Conservation (phyloP, 1,140 invertebrate genomes). For the Lethocerus indicus region DNA sequence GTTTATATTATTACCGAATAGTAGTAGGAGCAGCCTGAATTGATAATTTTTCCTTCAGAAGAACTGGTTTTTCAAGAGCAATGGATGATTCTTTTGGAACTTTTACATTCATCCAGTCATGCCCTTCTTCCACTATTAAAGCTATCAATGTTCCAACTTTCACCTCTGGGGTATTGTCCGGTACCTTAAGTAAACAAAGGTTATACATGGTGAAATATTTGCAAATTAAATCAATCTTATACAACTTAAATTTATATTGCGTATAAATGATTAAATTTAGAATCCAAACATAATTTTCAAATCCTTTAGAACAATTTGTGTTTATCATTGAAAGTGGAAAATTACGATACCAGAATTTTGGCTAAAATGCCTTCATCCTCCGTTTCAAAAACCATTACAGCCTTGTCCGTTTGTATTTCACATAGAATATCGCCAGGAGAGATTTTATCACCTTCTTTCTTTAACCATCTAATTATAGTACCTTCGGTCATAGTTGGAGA, state of each 20-base stretch:
- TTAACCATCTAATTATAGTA: constrained; percentile 81
- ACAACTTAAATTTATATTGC: not conserved
- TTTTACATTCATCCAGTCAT: too few species aligned
- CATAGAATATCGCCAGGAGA: constrained; percentile 80
- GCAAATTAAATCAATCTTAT: constrained; percentile 33
- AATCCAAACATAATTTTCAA: not conserved
- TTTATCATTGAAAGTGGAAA: not conserved
- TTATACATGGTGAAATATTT: too few species aligned
- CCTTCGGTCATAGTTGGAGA: constrained; percentile 10
- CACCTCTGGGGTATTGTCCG: too few species aligned
- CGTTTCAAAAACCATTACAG: constrained; percentile 99
- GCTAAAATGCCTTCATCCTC: constrained; percentile 95
- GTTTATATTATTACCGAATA: too few species aligned
- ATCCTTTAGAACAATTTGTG: not conserved
- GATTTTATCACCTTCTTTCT: constrained; percentile 78
- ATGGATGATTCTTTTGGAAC: too few species aligned
- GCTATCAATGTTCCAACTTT: constrained; percentile 74
- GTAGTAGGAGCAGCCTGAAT: too few species aligned
- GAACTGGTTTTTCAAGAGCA: too few species aligned
- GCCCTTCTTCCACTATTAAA: constrained; percentile 67
- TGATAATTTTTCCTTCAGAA: too few species aligned
- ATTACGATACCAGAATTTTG: constrained; percentile 54
- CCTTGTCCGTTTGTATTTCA: constrained; percentile 99
- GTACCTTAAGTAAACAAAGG: too few species aligned
- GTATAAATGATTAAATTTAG: not conserved